Conservation (phyloP, 1,140 invertebrate species). For the Chironomus tepperi region DNA sequence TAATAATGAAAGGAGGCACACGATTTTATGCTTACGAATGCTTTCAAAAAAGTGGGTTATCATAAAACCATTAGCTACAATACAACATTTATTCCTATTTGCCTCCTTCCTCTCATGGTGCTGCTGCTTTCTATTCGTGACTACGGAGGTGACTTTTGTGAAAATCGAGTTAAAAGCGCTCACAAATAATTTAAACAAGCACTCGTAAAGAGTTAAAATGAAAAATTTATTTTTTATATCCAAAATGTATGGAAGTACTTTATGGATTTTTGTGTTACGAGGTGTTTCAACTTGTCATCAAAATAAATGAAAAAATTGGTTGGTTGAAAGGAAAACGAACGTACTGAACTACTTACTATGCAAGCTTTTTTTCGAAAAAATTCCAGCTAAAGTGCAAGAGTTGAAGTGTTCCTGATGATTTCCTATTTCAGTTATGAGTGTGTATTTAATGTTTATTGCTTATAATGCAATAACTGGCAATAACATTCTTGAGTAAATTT, state of each 20-base stretch:
- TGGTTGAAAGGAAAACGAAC: background rate
- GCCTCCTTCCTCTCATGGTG: background rate
- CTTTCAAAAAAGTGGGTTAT: background rate
- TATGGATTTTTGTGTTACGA: conserved; percentile 9
- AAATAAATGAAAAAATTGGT: conserved; percentile 11
- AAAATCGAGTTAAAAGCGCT: conserved; percentile 7
- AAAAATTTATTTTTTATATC: background rate
- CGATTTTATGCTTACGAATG: background rate
- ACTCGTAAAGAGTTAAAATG: conserved; percentile 13
- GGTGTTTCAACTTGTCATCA: conserved; percentile 22
- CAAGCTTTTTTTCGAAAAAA: no score
- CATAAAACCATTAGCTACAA: conserved; percentile 7
- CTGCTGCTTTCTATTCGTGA: background rate
- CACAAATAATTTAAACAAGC: conserved; percentile 13
- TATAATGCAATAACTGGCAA: no score
- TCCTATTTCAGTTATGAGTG: no score
- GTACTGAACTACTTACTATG: background rate
- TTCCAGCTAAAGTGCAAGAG: no score
- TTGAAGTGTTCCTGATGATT: no score
- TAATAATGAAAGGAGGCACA: background rate
- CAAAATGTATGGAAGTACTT: background rate
- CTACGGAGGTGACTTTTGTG: conserved; percentile 4
- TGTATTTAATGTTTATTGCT: no score
- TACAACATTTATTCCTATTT: background rate
- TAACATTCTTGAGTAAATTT: no score